These are phyloP conservation scores for Stigmatopora argus DNA, from an alignment of 2,113 vertebrate species.

Conservation along the genomic window DNA sequence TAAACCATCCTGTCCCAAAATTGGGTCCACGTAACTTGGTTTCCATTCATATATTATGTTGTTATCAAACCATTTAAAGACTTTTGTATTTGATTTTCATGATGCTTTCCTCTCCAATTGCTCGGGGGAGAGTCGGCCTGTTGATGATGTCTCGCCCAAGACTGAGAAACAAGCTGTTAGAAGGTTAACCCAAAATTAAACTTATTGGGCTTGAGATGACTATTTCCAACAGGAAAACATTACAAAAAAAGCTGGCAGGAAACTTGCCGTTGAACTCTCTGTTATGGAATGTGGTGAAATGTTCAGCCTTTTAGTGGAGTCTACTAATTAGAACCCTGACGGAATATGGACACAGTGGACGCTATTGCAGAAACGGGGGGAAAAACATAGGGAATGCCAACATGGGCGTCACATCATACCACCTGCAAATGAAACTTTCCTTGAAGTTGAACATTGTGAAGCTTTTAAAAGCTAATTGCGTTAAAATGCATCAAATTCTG, in stretches of 20 bases:
- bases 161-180: slow-evolving; percentile 27
- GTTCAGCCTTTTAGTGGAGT: slow-evolving; percentile 51
- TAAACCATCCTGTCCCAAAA: slow-evolving; percentile 17
- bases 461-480: slow-evolving; percentile 56
- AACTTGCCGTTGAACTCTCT: slow-evolving; percentile 39
- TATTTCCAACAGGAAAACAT: slow-evolving; percentile 41
- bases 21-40: slow-evolving; percentile 21
- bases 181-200: slow-evolving; percentile 39
- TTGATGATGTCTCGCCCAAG: slow-evolving; percentile 17
- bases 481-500: slow-evolving; percentile 23
- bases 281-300: slow-evolving; percentile 50
- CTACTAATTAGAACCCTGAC: slow-evolving; percentile 54
- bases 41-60: slow-evolving; percentile 29
- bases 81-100: slow-evolving; percentile 12
- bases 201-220: slow-evolving; percentile 35
- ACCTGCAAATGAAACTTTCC: slow-evolving; percentile 54
- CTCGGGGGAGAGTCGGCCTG: slow-evolving; percentile 21
- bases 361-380: slow-evolving; percentile 56
- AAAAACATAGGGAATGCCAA: slow-evolving; percentile 62
- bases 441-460: slow-evolving; percentile 54
- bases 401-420: slow-evolving; percentile 49
- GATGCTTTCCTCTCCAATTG: not conserved
- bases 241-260: slow-evolving; percentile 42
- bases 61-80: slow-evolving; percentile 10
- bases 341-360: slow-evolving; percentile 56